Percentiles rank a stretch among this genome's conserved stretches.
These are phyloP conservation scores for Eptesicus fuscus DNA, from an alignment of 2,113 vertebrate species.

Conservation along the genomic window DNA sequence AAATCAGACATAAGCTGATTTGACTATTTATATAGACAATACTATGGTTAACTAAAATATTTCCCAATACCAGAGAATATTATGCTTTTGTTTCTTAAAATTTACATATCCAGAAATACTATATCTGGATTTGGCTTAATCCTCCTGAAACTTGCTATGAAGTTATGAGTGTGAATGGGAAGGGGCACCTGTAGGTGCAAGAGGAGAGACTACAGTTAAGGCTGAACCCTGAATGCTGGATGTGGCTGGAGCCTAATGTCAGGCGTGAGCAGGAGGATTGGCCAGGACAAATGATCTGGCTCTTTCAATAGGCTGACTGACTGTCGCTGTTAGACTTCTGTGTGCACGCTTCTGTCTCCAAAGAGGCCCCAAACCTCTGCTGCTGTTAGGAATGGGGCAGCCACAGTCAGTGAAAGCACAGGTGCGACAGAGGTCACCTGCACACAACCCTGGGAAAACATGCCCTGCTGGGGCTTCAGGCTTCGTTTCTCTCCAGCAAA, in stretches of 20 bases:
- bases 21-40: not conserved
- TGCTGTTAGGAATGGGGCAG: not conserved
- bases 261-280: not conserved
- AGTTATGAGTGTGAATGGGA: not conserved
- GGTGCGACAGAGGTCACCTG: not conserved
- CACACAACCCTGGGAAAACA: too few species aligned
- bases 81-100: not conserved
- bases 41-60: not conserved
- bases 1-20: not conserved
- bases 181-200: not conserved
- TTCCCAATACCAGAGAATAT: not conserved
- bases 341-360: not conserved
- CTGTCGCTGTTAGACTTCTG: too few species aligned
- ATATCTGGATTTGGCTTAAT: not conserved
- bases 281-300: not conserved
- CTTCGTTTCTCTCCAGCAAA: not conserved
- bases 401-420: not conserved
- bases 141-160: not conserved
- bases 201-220: not conserved
- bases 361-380: not conserved
- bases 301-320: rapidly evolving
- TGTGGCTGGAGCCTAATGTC: not conserved
- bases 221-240: not conserved
- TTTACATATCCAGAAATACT: not conserved
- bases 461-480: not conserved